These are phyloP conservation scores for Stichodactyla helianthus DNA, from an alignment of 64 coral and sea anemone species.

Conservation along the genomic window DNA sequence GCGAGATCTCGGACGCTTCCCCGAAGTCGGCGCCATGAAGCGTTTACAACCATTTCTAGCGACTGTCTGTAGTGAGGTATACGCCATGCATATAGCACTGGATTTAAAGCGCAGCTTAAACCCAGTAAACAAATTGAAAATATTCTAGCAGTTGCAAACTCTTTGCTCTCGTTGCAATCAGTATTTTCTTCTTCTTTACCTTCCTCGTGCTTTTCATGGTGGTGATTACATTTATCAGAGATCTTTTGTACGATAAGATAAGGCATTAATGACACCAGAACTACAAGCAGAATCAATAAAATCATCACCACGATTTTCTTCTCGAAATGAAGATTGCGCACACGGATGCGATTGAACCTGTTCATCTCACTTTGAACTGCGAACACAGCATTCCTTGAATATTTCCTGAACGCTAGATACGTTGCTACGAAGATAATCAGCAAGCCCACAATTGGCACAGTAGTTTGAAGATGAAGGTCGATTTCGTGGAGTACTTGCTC, in stretches of 20 bases:
- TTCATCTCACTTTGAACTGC: neutral
- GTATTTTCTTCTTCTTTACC: neutral
- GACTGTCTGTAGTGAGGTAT: constrained; percentile 51
- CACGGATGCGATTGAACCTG: neutral
- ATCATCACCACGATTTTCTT: constrained; percentile 61
- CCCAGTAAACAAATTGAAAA: constrained; percentile 45
- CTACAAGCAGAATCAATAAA: constrained; percentile 48
- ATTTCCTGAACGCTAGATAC: constrained; percentile 57
- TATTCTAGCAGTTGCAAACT: constrained; percentile 4
- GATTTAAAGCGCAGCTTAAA: constrained; percentile 53
- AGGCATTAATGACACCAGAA: constrained; percentile 50
- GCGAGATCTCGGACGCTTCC: neutral
- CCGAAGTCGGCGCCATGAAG: neutral
- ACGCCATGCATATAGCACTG: constrained; percentile 66
- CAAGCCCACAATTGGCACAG: constrained; percentile 32
- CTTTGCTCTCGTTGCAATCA: constrained; percentile 24
- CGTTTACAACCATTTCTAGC: constrained; percentile 6
- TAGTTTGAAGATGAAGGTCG: constrained; percentile 70
- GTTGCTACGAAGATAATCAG: constrained; percentile 35
- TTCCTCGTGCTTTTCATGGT: neutral
- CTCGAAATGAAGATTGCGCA: constrained; percentile 42
- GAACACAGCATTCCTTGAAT: constrained; percentile 59
- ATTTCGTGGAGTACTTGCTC: constrained; percentile 38
- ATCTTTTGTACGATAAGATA: constrained; percentile 50
- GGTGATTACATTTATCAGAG: neutral